These are phyloP conservation scores for Cryptotermes secundus DNA, from an alignment of 1,140 invertebrate species.

Conservation along the genomic window DNA sequence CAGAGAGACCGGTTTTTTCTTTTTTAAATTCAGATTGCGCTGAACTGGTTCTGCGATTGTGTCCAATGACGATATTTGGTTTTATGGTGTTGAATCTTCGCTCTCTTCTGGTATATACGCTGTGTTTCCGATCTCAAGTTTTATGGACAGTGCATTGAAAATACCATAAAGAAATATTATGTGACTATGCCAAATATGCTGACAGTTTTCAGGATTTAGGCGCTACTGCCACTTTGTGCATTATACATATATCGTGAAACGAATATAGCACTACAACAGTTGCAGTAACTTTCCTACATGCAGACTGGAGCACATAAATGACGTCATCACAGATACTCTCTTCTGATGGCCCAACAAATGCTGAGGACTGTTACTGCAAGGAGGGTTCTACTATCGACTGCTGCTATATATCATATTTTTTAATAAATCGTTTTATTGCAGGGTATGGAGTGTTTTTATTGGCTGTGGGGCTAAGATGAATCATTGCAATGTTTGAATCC, in stretches of 20 bases:
- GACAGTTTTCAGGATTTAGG: too few relatives aligned
- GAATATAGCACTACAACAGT: not conserved
- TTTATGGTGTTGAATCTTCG: too few relatives aligned
- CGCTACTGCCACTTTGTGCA: too few relatives aligned
- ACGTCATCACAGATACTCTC: not conserved
- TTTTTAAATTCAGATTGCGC: too few relatives aligned
- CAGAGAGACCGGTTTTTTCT: too few relatives aligned
- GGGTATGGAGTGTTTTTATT: not conserved
- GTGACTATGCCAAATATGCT: too few relatives aligned
- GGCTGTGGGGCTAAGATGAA: not conserved
- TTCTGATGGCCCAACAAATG: not conserved
- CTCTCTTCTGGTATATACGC: too few relatives aligned
- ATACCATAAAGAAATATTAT: too few relatives aligned
- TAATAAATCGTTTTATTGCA: not conserved
- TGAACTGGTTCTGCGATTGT: too few relatives aligned
- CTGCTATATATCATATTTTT: not conserved
- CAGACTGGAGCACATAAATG: not conserved
- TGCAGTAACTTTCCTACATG: not conserved
- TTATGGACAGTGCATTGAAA: not conserved
- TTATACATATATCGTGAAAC: too few relatives aligned
- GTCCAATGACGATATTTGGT: too few relatives aligned
- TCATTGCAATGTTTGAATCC: not conserved
- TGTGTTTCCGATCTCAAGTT: too few relatives aligned
- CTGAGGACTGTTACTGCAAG: not conserved
- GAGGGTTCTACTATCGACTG: not conserved